A percentile compares a stretch with the other conserved stretches of the same genome.
Evolutionary conservation across 2,797 vertebrate genomes (phyloP).

Genomic region (Gorsachius magnificus): DNA sequence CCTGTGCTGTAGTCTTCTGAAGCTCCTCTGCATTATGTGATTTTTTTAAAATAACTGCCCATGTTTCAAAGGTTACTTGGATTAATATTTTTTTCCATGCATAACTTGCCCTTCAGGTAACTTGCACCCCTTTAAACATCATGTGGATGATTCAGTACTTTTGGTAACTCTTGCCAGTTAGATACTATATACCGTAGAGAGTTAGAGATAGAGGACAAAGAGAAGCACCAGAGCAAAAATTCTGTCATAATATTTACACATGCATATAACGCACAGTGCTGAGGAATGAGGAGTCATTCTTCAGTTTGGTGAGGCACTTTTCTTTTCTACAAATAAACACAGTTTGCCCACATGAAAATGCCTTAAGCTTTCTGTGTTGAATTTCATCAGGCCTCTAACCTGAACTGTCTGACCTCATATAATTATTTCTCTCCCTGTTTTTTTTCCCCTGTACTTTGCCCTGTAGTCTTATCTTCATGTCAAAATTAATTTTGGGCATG

Average conservation of each 20-base stretch:
- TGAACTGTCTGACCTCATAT: neutral
- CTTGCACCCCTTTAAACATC: neutral
- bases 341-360: neutral
- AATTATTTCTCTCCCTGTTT: neutral
- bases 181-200: neutral
- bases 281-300: neutral
- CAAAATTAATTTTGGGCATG: slow-evolving; percentile 29
- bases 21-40: neutral
- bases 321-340: neutral
- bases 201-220: neutral
- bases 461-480: neutral
- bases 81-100: neutral
- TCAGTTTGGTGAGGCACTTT: neutral
- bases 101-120: neutral
- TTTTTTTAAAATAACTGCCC: neutral
- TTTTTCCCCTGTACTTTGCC: neutral
- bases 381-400: neutral
- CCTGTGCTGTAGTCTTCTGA: neutral
- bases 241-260: neutral
- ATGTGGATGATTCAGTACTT: neutral
- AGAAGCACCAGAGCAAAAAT: neutral
- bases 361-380: neutral
- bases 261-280: neutral
- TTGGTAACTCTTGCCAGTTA: neutral
- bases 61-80: neutral